Base-by-base conservation (phyloP, 2,797 vertebrate genomes). In the Cuniculus paca region DNA sequence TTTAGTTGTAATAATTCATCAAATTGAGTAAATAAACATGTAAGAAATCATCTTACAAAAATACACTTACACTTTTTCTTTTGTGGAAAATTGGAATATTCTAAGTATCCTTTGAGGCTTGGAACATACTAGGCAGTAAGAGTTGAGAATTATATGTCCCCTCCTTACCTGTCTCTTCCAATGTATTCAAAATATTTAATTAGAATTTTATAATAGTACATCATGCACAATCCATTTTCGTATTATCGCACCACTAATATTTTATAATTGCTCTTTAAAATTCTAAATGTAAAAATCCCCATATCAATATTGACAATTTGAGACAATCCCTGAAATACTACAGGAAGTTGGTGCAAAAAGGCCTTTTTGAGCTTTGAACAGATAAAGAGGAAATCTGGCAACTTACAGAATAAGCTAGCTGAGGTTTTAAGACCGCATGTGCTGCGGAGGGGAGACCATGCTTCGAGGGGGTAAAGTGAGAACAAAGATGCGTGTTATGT, bases 191-290 rank as follows among this genome's bases (percentile, higher is more conserved):
- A 42, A 42, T 6, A 3, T 83, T 97, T 97, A 91, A 96, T 97
- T 68, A 96, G 90, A 94, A 87, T 87, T 88, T 65, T 77, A 13
- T 79, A 82, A 95, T 72, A 90, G 98, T 74, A 83, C 58, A 77
- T 65, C 52, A 70, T 19, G 17, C n/a, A 70, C 45, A 60, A 88
- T 31, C 72, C 54, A 56, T 84, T 77, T 94, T 83, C 70, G 61
- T 61, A 52, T 78, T 80, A 28, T 77, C 52, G 82, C 95, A 96
- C 54, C 94, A 96, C 93, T 91, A 92, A 75, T 17, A 90, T 93
- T 96, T 95, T 95, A 88, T 80, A 24, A 95, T 81, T 95, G 92
- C 96, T 88, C 96, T 97, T 52, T 36, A 78, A 61, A 96, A 84
- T 96, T 95, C 83, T 93, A 84, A 85, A 87, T 42, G 58, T 12